Base-by-base conservation (phyloP, 2,797 vertebrate species). In the Microctenopoma steveboyesi region DNA sequence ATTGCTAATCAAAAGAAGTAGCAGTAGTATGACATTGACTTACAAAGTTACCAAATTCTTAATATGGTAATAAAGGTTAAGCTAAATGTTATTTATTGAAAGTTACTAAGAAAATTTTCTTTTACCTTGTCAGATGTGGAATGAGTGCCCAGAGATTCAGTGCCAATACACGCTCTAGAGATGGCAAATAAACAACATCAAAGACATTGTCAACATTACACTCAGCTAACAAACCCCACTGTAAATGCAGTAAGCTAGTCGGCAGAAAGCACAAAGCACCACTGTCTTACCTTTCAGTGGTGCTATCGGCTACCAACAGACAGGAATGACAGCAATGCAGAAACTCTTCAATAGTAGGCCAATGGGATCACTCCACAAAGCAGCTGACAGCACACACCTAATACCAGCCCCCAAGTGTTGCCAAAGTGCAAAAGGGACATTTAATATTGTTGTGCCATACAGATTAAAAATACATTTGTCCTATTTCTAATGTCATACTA, bases 321-420 rank as follows among this genome's bases (percentile, higher is more conserved):
- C 78, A 18, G 89, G 93, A 94, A 95, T 94, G 93, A 82, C 85
- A 92, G 89, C 89, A 85, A 94, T 94, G 92, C 81, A 84, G 63
- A 78, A 85, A 81, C 88, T 84, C 88, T 93, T 87, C 86, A 86
- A 85, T 84, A 85, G 83, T 84, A 69, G 85, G 74, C 83, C 42
- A 78, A 76, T 42, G 78, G 85, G 78, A 68, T 87, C 79, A 75
- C 86, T 84, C 84, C 82, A 74, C 86, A 87, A 81, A 80, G 75
- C 89, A 90, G 91, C 89, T 91, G 87, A 90, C 86, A 65, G 74
- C 70, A 74, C 51, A 47, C 78, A 70, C 77, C 66, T 81, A 81
- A 52, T 65, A 74, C 78, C 86, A 75, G 55, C 76, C 74, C 77
- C 82, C 60, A 15, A 47, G 70, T 37, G 76, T 18, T 76, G 78